Base-by-base conservation (phyloP, 1,140 invertebrate species). In the Plodia interpunctella region DNA sequence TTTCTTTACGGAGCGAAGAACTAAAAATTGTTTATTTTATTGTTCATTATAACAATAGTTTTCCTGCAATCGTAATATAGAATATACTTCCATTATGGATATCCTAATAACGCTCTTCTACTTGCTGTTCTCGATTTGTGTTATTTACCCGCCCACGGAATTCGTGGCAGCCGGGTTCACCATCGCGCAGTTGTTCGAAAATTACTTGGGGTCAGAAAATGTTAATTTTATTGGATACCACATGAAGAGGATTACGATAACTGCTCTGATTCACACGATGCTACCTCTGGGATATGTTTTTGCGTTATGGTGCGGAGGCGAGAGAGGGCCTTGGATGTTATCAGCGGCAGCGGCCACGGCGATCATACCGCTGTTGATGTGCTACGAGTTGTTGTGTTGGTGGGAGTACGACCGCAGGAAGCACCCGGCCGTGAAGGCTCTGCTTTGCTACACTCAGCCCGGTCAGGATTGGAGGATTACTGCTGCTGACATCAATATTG, bases 121-220 rank as follows among this genome's bases (percentile, higher is more conserved):
- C 72, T 68, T 93, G 20, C 71, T 95, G 56, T 89, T 95, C 44
- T 91, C 92, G 25, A 90, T 92, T 71, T 94, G 94, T 72, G 91
- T 96, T 17, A 82, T 96, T 54, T 95, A 94, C 88, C 94, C 94
- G 19, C 94, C 94, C 0, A 92, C 91, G 11, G 95, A 96, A 83
- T 96, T 96, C 68, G 90, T 94, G 13, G 92, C 94, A 6, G 91
- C 93, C 52, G 95, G 95, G 4, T 88, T 96, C 57, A 96, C 94
- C 0, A 92, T 95, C 52, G 91, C 94, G 64, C 91, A 91, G 67
- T 59, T 96, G 49, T 95, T 95, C 69, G 87, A 91, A 2, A 83
- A 76, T 30, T 91, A 91, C 64, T 88, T 96, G 21, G 94, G 94
- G 0, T 93, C 91, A 32, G 94, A 96, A 83, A 91, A 92, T 72